Evolutionary conservation across 1,140 invertebrate species (phyloP).

Genomic region (Bombus sibiricus): DNA sequence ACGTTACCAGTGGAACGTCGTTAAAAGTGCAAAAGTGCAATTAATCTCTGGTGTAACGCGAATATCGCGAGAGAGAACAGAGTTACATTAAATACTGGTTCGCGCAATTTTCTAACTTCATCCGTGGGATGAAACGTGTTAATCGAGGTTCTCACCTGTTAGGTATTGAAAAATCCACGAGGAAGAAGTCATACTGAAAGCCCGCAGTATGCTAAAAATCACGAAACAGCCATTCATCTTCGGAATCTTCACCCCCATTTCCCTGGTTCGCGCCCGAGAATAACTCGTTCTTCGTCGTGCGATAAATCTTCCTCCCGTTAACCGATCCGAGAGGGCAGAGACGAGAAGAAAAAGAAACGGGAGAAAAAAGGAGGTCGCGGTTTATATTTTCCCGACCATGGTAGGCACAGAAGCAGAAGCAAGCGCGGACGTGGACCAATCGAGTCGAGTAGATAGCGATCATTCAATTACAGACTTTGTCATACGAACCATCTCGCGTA

Average conservation of each 20-base stretch:
- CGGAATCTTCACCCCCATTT: conserved; percentile 31
- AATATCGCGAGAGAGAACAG: not conserved
- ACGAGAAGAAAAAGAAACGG: not conserved
- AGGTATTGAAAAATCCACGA: not conserved
- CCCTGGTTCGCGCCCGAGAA: not conserved
- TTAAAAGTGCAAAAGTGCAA: too few relatives aligned
- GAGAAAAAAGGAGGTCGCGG: not conserved
- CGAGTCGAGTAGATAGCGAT: conserved; percentile 13
- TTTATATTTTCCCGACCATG: conserved; percentile 20
- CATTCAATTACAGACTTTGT: conserved; percentile 35
- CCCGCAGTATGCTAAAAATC: conserved; percentile 1
- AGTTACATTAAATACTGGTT: not conserved
- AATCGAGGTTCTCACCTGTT: conserved; percentile 19
- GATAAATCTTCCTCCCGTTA: conserved; percentile 37
- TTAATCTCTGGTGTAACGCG: not conserved
- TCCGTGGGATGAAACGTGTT: not conserved
- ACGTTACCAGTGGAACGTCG: too few relatives aligned
- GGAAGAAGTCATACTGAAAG: not conserved
- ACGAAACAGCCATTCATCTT: conserved; percentile 18
- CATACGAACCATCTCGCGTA: not conserved
- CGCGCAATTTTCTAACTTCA: not conserved
- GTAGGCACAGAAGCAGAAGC: not conserved
- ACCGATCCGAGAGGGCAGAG: not conserved
- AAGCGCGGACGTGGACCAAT: not conserved
- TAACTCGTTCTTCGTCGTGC: conserved; percentile 30